phyloP scores from a whole-genome alignment of 2,113 vertebrate species.

The Anas platyrhynchos region DNA sequence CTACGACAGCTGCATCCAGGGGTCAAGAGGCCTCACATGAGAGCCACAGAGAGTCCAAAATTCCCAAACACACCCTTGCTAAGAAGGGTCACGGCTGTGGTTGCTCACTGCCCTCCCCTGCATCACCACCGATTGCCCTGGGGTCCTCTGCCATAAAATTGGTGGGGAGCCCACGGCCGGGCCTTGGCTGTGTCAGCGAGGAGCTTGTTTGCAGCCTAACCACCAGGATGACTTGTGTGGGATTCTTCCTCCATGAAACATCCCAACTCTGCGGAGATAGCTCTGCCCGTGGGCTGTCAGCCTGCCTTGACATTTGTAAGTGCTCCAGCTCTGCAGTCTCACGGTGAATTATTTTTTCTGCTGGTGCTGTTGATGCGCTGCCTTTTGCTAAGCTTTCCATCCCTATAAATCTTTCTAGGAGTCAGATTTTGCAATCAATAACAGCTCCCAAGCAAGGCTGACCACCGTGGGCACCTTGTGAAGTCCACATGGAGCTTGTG shows the following conservation, averaged over 20 bases:
- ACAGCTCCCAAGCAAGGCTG: background rate
- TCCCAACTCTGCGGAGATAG: background rate
- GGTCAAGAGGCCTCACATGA: background rate
- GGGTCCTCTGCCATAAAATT: background rate
- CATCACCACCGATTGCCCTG: rapidly evolving
- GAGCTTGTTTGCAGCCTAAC: background rate
- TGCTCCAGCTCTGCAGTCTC: background rate
- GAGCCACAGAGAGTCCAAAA: background rate
- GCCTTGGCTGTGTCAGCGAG: background rate
- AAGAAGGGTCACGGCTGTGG: background rate
- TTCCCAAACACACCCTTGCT: background rate
- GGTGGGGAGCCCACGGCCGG: rapidly evolving
- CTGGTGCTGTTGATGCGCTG: background rate
- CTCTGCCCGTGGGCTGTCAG: background rate
- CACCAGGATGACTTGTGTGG: background rate
- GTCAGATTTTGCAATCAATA: background rate
- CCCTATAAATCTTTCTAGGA: background rate
- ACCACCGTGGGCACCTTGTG: rapidly evolving
- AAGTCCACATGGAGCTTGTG: background rate
- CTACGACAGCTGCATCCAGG: background rate
- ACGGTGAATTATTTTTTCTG: background rate
- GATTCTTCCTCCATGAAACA: background rate
- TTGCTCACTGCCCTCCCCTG: background rate
- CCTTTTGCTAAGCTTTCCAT: background rate
- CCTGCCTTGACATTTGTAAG: background rate